A percentile compares a stretch with the other conserved stretches of the same genome.
These are phyloP conservation scores for Meloidogyne exigua DNA, from an alignment of 1,140 invertebrate genomes.

Conservation along the genomic window DNA sequence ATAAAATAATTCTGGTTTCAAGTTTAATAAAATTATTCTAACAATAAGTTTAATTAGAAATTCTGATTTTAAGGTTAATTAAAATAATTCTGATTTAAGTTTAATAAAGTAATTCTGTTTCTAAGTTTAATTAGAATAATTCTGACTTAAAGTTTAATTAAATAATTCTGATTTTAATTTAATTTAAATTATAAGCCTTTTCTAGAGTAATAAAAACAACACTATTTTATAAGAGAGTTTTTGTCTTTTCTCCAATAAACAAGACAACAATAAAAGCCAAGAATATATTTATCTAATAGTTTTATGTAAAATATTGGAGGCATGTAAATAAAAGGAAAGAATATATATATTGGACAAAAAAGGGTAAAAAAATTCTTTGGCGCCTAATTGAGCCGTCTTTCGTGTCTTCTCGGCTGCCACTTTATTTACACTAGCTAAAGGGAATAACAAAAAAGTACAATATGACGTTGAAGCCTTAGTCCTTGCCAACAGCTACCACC, in stretches of 20 bases:
- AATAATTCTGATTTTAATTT: background rate
- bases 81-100: background rate
- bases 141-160: background rate
- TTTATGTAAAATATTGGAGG: background rate
- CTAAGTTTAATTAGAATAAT: background rate
- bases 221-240: background rate
- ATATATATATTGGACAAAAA: slow-evolving; percentile 1
- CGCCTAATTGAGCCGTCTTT: background rate
- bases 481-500: background rate
- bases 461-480: background rate
- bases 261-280: background rate
- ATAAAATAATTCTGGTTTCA: background rate
- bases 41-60: too few species aligned
- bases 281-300: background rate
- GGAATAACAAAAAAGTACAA: background rate
- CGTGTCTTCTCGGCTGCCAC: background rate
- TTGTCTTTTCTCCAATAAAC: background rate
- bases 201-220: too few species aligned
- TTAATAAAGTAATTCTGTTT: background rate
- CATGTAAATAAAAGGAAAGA: background rate
- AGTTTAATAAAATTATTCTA: too few species aligned
- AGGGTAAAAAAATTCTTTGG: background rate
- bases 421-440: slow-evolving; percentile 5
- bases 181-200: too few species aligned
- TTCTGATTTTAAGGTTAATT: too few species aligned